Evolutionary conservation across 2,888 invertebrate genomes (phyloP).

Genomic region (Rhorus exstirpatorius): DNA sequence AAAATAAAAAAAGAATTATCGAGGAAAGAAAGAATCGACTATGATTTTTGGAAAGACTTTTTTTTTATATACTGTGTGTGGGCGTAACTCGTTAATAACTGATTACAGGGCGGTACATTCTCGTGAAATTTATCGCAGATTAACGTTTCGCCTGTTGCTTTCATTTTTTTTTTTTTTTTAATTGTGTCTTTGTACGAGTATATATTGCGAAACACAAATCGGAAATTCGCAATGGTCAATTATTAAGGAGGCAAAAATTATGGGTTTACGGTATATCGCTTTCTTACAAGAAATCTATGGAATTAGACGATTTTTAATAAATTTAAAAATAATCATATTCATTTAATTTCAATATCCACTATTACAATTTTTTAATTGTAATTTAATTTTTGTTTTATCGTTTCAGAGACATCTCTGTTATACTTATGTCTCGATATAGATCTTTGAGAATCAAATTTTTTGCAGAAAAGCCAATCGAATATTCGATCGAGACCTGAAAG

Average conservation of each 20-base stretch:
- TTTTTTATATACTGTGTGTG: constrained; percentile 45
- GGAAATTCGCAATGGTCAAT: constrained; percentile 1
- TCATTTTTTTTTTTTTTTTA: constrained; percentile 8
- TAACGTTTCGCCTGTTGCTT: constrained; percentile 57
- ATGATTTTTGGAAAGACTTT: constrained; percentile 34
- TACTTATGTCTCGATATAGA: too few relatives aligned
- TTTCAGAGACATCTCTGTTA: too few relatives aligned
- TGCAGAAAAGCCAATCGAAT: background rate
- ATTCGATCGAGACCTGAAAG: background rate
- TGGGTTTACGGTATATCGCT: background rate
- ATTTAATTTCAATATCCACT: too few relatives aligned
- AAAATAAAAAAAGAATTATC: constrained; percentile 29
- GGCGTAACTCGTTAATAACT: constrained; percentile 75
- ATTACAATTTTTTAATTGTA: too few relatives aligned
- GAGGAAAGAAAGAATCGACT: constrained; percentile 35
- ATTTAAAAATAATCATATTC: constrained; percentile 14
- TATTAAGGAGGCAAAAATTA: constrained; percentile 20
- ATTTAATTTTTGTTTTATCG: background rate
- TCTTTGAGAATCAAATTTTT: background rate
- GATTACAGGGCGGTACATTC: constrained; percentile 77
- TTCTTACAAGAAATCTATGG: too few relatives aligned
- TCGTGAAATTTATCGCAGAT: constrained; percentile 79
- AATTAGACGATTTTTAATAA: background rate
- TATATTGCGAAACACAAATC: constrained; percentile 28
- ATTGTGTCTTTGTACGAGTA: constrained; percentile 12